These are phyloP conservation scores for Capitulum mitella DNA, from an alignment of 2,888 invertebrate genomes.

Conservation along the genomic window DNA sequence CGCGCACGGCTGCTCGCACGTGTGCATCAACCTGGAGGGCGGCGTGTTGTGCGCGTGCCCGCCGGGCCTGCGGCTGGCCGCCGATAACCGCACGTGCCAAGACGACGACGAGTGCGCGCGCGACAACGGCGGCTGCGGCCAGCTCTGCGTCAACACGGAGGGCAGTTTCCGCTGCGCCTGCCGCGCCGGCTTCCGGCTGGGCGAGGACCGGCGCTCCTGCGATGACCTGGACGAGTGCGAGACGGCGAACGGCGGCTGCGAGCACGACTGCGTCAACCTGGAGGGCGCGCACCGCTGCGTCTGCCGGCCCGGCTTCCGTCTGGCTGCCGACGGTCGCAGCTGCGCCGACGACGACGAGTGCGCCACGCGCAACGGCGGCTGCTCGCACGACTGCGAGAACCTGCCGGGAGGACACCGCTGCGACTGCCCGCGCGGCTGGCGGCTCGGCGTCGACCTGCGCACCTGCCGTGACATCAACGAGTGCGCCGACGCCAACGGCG, in stretches of 20 bases:
- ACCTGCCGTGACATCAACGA: conserved; percentile 55
- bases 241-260: conserved; percentile 54
- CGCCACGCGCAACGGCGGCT: conserved; percentile 33
- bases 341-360: conserved; percentile 39
- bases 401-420: conserved; percentile 33
- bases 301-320: conserved; percentile 32
- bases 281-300: conserved; percentile 44
- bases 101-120: conserved; percentile 43
- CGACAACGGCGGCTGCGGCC: conserved; percentile 43
- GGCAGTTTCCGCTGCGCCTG: conserved; percentile 44
- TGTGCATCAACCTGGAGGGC: conserved; percentile 51
- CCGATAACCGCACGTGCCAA: conserved; percentile 37
- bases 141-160: conserved; percentile 44
- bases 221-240: conserved; percentile 42
- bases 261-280: conserved; percentile 57
- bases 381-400: conserved; percentile 34
- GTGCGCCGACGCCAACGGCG: conserved; percentile 51
- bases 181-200: conserved; percentile 37
- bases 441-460: conserved; percentile 30
- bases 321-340: conserved; percentile 31
- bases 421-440: conserved; percentile 32
- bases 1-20: conserved; percentile 50
- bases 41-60: conserved; percentile 54
- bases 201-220: conserved; percentile 39
- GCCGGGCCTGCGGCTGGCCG: conserved; percentile 44